Evolutionary conservation across 2,888 invertebrate species (phyloP).

Genomic region (Dichetophora obliterata): DNA sequence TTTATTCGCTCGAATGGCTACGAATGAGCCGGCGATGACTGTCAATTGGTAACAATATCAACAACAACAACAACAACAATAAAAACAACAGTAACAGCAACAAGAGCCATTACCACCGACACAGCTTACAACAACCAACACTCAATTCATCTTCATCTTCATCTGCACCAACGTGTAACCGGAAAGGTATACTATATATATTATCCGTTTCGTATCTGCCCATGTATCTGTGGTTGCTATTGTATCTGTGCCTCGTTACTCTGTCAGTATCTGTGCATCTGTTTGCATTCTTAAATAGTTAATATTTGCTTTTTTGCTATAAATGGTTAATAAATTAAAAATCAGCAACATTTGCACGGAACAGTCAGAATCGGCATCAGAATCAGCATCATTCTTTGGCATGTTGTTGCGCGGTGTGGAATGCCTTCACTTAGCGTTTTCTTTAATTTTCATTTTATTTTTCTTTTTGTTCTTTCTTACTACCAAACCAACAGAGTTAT

Average conservation of each 20-base stretch:
- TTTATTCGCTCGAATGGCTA: neutral
- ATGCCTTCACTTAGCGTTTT: neutral
- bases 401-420: constrained; percentile 3
- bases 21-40: neutral
- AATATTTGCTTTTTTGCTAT: constrained; percentile 22
- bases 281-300: constrained; percentile 22
- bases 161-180: neutral
- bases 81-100: neutral
- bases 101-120: neutral
- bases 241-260: neutral
- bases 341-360: neutral
- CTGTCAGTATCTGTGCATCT: neutral
- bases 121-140: constrained; percentile 10
- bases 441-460: neutral
- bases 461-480: constrained; percentile 7
- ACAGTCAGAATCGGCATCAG: neutral
- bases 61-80: neutral
- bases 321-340: constrained; percentile 34
- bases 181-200: neutral
- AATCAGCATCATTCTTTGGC: neutral
- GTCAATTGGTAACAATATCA: neutral
- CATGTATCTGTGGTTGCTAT: neutral
- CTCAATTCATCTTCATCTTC: constrained; percentile 25
- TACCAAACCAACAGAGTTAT: constrained; percentile 25
- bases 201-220: neutral